Percentiles rank a stretch among this genome's conserved stretches.
Evolutionary conservation across 2,888 invertebrate species (phyloP).

Genomic region (Beris chalybata): DNA sequence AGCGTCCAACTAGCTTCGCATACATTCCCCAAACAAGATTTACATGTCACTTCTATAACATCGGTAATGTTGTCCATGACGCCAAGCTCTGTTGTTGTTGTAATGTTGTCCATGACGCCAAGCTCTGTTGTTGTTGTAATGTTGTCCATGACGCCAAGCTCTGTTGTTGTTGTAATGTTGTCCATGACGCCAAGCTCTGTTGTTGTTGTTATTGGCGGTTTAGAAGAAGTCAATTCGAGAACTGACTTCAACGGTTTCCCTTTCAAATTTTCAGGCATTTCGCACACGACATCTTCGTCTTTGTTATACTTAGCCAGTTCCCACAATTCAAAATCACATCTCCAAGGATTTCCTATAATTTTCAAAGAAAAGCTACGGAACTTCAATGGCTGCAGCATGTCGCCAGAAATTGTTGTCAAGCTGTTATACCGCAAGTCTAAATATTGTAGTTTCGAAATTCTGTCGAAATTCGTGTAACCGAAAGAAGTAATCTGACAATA

Average conservation of each 20-base stretch:
- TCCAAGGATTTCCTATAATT: slow-evolving; percentile 2
- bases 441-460: neutral
- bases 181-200: neutral
- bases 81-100: neutral
- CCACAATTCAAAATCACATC: slow-evolving; percentile 10
- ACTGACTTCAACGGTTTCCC: neutral
- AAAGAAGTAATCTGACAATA: neutral
- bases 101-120: neutral
- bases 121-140: neutral
- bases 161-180: neutral
- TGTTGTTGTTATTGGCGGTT: neutral
- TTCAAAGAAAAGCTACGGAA: neutral
- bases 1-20: neutral
- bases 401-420: neutral
- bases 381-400: neutral
- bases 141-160: neutral
- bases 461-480: neutral
- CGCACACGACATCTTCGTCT: neutral
- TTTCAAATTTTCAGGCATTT: neutral
- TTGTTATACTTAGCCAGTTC: neutral
- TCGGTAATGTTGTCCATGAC: too few species aligned
- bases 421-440: neutral
- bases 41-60: neutral
- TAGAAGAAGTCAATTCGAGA: neutral
- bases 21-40: neutral